A percentile compares a stretch with the other conserved stretches of the same genome.
Evolutionary conservation across 1,140 invertebrate genomes (phyloP).

Genomic region (Patella vulgata): DNA sequence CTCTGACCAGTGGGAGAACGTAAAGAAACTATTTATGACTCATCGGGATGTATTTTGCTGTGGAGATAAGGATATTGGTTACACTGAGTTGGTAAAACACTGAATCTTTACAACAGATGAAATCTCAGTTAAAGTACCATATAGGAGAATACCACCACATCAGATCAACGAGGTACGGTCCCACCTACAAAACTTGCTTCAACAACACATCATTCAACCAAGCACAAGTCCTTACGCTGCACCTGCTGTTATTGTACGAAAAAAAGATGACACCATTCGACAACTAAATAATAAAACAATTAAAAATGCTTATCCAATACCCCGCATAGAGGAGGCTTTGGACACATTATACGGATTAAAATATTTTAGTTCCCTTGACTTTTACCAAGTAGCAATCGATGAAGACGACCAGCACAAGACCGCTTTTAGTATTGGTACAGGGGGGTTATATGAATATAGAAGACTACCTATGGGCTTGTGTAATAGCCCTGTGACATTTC

Average conservation of each 20-base stretch:
- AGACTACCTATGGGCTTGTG: constrained; percentile 31
- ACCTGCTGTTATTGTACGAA: constrained; percentile 27
- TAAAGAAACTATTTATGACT: too few species aligned
- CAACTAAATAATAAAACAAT: constrained; percentile 23
- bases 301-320: constrained; percentile 31
- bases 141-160: constrained; percentile 24
- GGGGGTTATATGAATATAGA: constrained; percentile 29
- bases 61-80: constrained; percentile 22
- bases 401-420: constrained; percentile 26
- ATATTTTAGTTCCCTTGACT: constrained; percentile 48
- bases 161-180: constrained; percentile 23
- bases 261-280: constrained; percentile 34
- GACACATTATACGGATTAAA: constrained; percentile 49
- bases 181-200: constrained; percentile 24
- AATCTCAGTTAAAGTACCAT: constrained; percentile 14
- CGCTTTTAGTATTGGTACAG: constrained; percentile 59
- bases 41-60: constrained; percentile 12
- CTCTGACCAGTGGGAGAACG: too few species aligned
- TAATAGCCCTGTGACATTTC: constrained; percentile 34
- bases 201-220: constrained; percentile 16
- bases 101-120: constrained; percentile 15
- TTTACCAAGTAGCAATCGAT: constrained; percentile 56
- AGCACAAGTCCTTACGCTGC: constrained; percentile 26
- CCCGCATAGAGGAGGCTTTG: constrained; percentile 42
- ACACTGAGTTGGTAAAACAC: constrained; percentile 21